Base-by-base conservation (phyloP, 2,113 vertebrate genomes). In the Pantherophis guttatus region DNA sequence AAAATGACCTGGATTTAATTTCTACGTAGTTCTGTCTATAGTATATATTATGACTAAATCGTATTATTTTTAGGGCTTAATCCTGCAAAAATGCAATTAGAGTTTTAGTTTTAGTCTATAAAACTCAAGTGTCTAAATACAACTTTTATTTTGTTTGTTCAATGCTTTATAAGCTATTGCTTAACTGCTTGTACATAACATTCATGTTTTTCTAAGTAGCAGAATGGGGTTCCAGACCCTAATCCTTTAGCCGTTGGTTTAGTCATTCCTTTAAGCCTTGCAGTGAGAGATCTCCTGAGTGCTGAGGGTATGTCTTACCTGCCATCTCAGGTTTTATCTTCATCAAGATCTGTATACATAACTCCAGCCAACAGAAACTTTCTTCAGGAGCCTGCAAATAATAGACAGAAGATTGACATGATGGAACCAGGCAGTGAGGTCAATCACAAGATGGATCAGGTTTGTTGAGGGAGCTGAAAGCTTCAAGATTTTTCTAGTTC, bases 401-500 rank as follows among this genome's bases (percentile, higher is more conserved):
- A 29, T 94, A 96, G 94, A 87, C 93, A 59, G 95, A 96, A 97
- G 96, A 95, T 53, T 94, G 96, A 96, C 23, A 91, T 89, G 93
- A 97, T 95, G 97, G 97, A 93, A 93, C 93, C 92, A 91, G 88
- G 95, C 95, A 96, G 19, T 96, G 95, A 96, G 93, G 95, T 95
- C 94, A 96, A 92, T 95, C 91, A 95, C 93, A 94, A 97, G 94
- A 97, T 94, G 93, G 93, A 95, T 94, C 92, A 97, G 96, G 93
- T 97, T 97, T 97, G 96, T 97, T 93, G 87, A 95, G 96, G 94
- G 95, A 96, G 93, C 52, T 93, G 92, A 94, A 65, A 96, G 93
- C 89, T 39, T 53, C 94, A 94, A 90, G 87, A 90, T 53, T 95
- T 52, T 94, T 6, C 29, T 86, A 93, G 93, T 92, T 57, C 94